Evolutionary conservation across 2,888 invertebrate species (phyloP).

Genomic region (Andrena trimmerana): DNA sequence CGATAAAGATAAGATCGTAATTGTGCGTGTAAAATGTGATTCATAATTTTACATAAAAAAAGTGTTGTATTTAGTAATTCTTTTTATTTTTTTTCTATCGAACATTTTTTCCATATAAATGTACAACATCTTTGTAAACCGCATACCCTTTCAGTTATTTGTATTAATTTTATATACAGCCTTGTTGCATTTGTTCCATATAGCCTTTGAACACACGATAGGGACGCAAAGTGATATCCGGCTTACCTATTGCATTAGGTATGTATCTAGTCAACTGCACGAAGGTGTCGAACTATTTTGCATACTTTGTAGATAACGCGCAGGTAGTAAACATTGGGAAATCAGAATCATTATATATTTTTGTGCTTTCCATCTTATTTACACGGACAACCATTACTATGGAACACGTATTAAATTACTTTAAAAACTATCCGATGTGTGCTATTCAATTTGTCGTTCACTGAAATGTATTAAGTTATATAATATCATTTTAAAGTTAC

Average conservation of each 20-base stretch:
- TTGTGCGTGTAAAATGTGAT: conserved; percentile 29
- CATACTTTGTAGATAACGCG: conserved; percentile 68
- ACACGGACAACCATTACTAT: conserved; percentile 14
- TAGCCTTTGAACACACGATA: conserved; percentile 32
- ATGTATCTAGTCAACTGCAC: conserved; percentile 61
- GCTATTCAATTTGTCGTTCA: conserved; percentile 14
- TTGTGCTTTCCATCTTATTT: conserved; percentile 51
- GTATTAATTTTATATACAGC: conserved; percentile 25
- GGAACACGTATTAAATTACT: conserved; percentile 21
- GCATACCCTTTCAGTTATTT: conserved; percentile 26
- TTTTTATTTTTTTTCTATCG: conserved; percentile 35
- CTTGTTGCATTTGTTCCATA: conserved; percentile 22
- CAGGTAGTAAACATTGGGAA: conserved; percentile 62
- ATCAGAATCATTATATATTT: conserved; percentile 37
- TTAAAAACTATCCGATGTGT: conserved; percentile 7
- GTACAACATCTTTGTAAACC: conserved; percentile 14
- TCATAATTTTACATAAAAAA: conserved; percentile 20
- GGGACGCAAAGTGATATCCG: conserved; percentile 15
- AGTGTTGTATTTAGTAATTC: conserved; percentile 16
- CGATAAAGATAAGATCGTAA: conserved; percentile 9
- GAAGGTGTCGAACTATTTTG: conserved; percentile 32
- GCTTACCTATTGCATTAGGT: conserved; percentile 63
- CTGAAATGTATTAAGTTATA: conserved; percentile 7
- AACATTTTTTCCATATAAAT: conserved; percentile 9
- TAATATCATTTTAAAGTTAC: conserved; percentile 31